Percentiles rank a stretch among this genome's conserved stretches.
Conservation (phyloP, 2,797 vertebrate species). For the Tachyglossus aculeatus region DNA sequence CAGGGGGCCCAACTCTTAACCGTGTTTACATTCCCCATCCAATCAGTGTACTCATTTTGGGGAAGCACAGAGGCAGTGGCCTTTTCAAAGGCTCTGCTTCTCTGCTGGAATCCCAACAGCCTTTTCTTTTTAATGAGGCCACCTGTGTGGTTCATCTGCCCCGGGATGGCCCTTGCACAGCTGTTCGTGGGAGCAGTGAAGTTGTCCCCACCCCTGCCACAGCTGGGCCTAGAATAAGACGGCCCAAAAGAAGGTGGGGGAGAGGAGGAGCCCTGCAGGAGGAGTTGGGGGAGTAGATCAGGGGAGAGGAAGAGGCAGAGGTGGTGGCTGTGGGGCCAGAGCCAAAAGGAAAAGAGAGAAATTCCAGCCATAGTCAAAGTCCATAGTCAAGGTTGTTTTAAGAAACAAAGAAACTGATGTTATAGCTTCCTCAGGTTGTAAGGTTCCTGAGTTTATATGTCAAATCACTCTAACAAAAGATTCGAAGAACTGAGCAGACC, state of each 20-base stretch:
- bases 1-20: background rate
- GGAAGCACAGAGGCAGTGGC: background rate
- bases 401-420: conserved; percentile 12
- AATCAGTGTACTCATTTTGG: conserved; percentile 46
- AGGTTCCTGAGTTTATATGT: background rate
- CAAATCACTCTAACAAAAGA: no score
- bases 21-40: conserved; percentile 13
- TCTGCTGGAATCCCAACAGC: background rate
- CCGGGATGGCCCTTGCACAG: background rate
- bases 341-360: conserved; percentile 7
- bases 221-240: background rate
- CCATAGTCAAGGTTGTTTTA: no score
- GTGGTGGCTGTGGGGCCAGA: no score
- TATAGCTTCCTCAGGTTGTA: background rate
- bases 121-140: background rate
- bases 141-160: no score
- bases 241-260: background rate
- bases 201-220: background rate
- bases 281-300: background rate
- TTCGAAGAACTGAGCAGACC: no score
- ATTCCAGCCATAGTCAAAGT: background rate
- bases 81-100: background rate
- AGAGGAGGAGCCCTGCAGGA: background rate
- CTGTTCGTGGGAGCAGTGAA: background rate
- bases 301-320: background rate